Percentiles rank a stretch among this genome's conserved stretches.
phyloP scores from a whole-genome alignment of 2,888 invertebrate genomes.

The Chloromyia formosa region DNA sequence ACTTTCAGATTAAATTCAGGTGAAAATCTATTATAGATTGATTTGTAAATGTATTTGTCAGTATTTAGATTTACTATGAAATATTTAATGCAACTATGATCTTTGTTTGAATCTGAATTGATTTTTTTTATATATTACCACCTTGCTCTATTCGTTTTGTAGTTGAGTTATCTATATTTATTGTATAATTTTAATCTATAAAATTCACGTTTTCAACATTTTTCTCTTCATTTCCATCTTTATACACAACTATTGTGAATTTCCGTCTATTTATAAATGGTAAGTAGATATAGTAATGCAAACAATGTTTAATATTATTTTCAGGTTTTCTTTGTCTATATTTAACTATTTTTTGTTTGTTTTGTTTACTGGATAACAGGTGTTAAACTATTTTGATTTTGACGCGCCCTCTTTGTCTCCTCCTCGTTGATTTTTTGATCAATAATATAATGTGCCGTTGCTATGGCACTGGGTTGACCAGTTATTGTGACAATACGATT shows the following conservation, averaged over 20 bases:
- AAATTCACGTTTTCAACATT: neutral
- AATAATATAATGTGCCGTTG: constrained; percentile 93
- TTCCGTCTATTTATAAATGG: neutral
- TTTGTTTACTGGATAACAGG: constrained; percentile 62
- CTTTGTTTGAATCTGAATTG: too few species aligned
- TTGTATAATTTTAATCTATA: neutral
- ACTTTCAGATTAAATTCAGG: neutral
- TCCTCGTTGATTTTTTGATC: constrained; percentile 96
- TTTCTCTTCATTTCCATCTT: constrained; percentile 10
- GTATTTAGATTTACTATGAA: too few species aligned
- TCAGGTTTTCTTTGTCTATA: too few species aligned
- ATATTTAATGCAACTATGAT: too few species aligned
- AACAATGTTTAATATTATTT: constrained; percentile 9
- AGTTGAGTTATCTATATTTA: neutral
- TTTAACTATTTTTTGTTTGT: neutral
- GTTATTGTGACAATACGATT: constrained; percentile 97
- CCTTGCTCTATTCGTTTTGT: neutral
- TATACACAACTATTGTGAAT: constrained; percentile 27
- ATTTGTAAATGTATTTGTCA: too few species aligned
- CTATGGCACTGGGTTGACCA: constrained; percentile 87
- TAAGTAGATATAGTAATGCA: neutral
- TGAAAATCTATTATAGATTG: neutral
- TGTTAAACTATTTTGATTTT: constrained; percentile 85
- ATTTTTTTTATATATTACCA: too few species aligned
- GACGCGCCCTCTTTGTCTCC: constrained; percentile 92